phyloP scores from a whole-genome alignment of 2,888 invertebrate genomes.

The Caenorhabditis afra region DNA sequence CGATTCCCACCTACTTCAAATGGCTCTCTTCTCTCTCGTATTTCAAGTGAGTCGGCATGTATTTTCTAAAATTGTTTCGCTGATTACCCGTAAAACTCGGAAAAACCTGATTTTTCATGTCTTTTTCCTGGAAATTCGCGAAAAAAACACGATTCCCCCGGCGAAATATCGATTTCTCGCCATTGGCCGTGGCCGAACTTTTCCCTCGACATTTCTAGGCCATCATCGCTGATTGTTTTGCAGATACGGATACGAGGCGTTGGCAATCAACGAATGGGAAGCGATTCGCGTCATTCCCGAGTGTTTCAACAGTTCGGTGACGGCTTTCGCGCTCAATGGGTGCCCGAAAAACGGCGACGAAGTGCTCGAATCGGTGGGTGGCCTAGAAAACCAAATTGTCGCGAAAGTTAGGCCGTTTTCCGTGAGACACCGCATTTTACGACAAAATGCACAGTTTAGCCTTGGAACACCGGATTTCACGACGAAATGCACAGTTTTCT shows the following conservation, averaged over 20 bases:
- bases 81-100: not conserved
- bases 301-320: conserved; percentile 39
- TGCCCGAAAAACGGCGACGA: conserved; percentile 68
- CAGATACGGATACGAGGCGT: conserved; percentile 71
- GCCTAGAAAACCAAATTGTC: too few species aligned
- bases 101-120: too few species aligned
- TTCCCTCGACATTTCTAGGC: conserved; percentile 6
- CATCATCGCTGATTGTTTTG: not conserved
- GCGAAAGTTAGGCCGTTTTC: too few species aligned
- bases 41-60: conserved; percentile 55
- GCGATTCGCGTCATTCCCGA: conserved; percentile 61
- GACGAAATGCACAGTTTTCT: too few species aligned
- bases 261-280: conserved; percentile 74
- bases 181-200: not conserved
- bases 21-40: conserved; percentile 70
- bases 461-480: too few species aligned
- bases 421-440: too few species aligned
- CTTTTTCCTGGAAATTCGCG: too few species aligned
- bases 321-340: conserved; percentile 34
- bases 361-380: conserved; percentile 64
- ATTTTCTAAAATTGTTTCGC: not conserved
- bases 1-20: conserved; percentile 70
- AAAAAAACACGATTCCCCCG: too few species aligned
- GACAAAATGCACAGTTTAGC: too few species aligned
- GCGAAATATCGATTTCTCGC: too few species aligned